Evolutionary conservation across 2,113 vertebrate genomes (phyloP).

Genomic region (Triplophysa dalaica): DNA sequence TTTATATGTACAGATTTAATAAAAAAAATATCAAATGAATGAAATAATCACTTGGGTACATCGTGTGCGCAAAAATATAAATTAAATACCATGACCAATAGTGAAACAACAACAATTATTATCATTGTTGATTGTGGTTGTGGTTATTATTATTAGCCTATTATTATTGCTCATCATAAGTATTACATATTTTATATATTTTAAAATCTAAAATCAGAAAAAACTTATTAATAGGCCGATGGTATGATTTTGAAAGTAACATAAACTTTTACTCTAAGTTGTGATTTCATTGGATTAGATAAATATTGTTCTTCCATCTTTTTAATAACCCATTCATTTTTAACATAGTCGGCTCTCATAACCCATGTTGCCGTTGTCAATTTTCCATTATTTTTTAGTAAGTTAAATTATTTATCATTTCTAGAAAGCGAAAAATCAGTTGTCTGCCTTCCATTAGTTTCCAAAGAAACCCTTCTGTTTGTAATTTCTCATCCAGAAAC

Average conservation of each 20-base stretch:
- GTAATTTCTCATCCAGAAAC: not conserved
- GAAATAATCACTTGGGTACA: too few species aligned
- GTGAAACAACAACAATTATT: too few species aligned
- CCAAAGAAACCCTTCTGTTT: not conserved
- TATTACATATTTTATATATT: too few species aligned
- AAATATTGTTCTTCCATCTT: conserved; percentile 51
- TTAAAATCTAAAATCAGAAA: too few species aligned
- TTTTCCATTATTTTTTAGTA: conserved; percentile 37
- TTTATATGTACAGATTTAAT: too few species aligned
- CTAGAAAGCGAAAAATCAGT: not conserved
- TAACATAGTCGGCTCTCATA: conserved; percentile 40
- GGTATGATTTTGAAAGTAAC: conserved; percentile 29
- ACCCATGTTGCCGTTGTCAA: conserved; percentile 35
- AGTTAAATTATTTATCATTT: conserved; percentile 44
- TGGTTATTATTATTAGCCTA: too few species aligned
- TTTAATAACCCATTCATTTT: conserved; percentile 50
- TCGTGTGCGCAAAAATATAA: too few species aligned
- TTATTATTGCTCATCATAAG: too few species aligned
- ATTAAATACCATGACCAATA: too few species aligned
- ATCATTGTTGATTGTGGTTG: too few species aligned
- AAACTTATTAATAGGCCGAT: not conserved
- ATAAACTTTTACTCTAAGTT: conserved; percentile 21
- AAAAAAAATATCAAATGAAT: too few species aligned
- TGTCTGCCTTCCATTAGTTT: not conserved
- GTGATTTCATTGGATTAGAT: conserved; percentile 39